These are phyloP conservation scores for Tachystola acroxantha DNA, from an alignment of 2,888 invertebrate genomes.

Conservation along the genomic window DNA sequence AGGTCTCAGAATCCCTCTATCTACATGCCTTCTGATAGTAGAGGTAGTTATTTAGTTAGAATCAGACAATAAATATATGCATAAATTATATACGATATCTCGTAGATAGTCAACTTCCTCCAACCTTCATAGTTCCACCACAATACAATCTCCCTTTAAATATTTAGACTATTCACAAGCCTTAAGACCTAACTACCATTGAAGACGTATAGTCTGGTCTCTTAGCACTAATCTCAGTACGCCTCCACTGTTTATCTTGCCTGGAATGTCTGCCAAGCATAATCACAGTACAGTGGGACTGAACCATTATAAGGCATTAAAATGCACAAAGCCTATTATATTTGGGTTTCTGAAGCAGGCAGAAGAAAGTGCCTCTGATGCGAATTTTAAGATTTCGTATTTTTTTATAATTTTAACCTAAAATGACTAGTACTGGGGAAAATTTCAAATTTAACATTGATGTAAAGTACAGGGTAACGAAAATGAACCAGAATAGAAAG, in stretches of 20 bases:
- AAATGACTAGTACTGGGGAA: too few species aligned
- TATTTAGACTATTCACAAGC: conserved; percentile 47
- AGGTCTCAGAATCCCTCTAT: too few species aligned
- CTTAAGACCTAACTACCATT: conserved; percentile 54
- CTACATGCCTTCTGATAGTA: too few species aligned
- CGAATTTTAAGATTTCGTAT: not conserved
- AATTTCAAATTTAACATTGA: too few species aligned
- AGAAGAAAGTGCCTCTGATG: not conserved
- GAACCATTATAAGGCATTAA: conserved; percentile 56
- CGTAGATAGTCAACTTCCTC: too few species aligned
- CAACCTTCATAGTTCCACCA: too few species aligned
- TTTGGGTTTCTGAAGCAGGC: conserved; percentile 5
- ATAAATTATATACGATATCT: too few species aligned
- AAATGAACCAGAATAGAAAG: too few species aligned
- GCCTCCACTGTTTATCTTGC: conserved; percentile 68
- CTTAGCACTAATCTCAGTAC: conserved; percentile 65
- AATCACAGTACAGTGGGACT: conserved; percentile 51
- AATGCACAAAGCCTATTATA: conserved; percentile 25
- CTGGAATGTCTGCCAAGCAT: conserved; percentile 55
- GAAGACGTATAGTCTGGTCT: conserved; percentile 41
- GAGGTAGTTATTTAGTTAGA: too few species aligned
- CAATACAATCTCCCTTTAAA: conserved; percentile 15
- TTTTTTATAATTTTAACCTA: too few species aligned
- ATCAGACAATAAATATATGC: too few species aligned
- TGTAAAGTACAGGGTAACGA: too few species aligned